Evolutionary conservation across 2,797 vertebrate genomes (phyloP), one percentile per base, ranked within the genome.

Genomic region (Mus spretus): DNA sequence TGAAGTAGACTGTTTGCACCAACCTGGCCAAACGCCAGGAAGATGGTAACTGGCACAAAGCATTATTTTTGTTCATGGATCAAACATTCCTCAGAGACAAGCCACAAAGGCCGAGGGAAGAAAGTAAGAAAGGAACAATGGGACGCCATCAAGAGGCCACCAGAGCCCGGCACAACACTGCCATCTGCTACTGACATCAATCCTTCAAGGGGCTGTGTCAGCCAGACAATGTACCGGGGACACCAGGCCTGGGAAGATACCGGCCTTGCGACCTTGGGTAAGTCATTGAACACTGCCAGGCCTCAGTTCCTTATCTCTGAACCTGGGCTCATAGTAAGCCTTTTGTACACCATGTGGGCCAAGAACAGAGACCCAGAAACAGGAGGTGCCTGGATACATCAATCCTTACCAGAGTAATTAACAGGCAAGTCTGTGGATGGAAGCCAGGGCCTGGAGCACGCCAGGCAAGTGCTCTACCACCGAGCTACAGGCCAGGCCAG

Each of bases 61-160:
- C 96, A 55, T 94, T 96, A 95, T 63, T 3, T 97, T 96, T 97
- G 97, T 96, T 98, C 98, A 97, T 95, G 97, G 96, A 74, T 96
- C 92, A 75, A 77, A 98, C 92, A 85, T 81, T 97, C 97, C 93
- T 97, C 67, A 87, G 96, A 98, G 96, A 37, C 95, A 92, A 94
- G 50, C 95, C 81, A 97, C 97, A 98, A 98, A 98, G 97, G 44
- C 96, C 85, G 72, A 26, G 89, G 88, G 97, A 98, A 9, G 75
- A 96, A 97, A 90, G 61, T 74, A 77, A 53, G 90, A 97, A 89
- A 97, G 97, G 97, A 98, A 99, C 98, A 99, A 98, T 98, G 97
- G 97, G 95, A 97, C 37, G 5, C 83, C 97, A 97, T 96, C 97
- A 97, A 94, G 93, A 94, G 96, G 59, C 98, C 97, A 97, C 37